Base-by-base conservation (phyloP, 2,113 vertebrate species). In the Muntiacus reevesi region DNA sequence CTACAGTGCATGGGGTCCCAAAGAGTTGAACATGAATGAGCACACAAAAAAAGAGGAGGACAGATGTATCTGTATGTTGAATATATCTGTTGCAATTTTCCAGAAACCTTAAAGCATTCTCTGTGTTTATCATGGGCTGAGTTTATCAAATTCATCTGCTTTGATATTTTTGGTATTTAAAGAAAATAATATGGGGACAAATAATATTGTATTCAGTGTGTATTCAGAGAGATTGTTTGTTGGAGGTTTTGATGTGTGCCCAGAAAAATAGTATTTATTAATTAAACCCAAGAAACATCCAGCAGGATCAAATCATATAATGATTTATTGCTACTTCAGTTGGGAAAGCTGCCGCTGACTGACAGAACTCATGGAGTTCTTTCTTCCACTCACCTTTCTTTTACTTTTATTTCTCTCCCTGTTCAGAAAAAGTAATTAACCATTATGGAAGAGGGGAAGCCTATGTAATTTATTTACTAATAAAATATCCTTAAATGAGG, bases 261-360 rank as follows among this genome's bases (percentile, higher is more conserved):
- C 91, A 79, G 89, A 76, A 98, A 96, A 96, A 83, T 0, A 7
- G 12, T 97, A 59, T 92, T 98, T 96, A 87, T 96, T 74, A 93
- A 96, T 95, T 92, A 95, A 97, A 62, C 78, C 36, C 71, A 94
- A 82, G 85, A 97, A 19, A 10, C 27, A 92, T 55, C 87, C 47
- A 62, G 55, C 97, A 59, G 85, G 79, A 93, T 97, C 87, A 84
- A 97, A 81, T 95, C 57, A 79, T 95, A 89, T 95, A 45, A 76
- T 96, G 95, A 91, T 52, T 1, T 8, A 97, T 60, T 62, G 55
- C 14, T 78, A 21, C 19, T 87, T 97, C 71, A 23, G 2, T 91
- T 57, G 86, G 93, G 13, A 92, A 94, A 94, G 82, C 40, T 76
- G 33, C 30, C 9, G 52, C 9, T 93, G 88, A 52, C 33, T 74